phyloP scores from a whole-genome alignment of 2,888 invertebrate species.

The Mesochorus sp. region DNA sequence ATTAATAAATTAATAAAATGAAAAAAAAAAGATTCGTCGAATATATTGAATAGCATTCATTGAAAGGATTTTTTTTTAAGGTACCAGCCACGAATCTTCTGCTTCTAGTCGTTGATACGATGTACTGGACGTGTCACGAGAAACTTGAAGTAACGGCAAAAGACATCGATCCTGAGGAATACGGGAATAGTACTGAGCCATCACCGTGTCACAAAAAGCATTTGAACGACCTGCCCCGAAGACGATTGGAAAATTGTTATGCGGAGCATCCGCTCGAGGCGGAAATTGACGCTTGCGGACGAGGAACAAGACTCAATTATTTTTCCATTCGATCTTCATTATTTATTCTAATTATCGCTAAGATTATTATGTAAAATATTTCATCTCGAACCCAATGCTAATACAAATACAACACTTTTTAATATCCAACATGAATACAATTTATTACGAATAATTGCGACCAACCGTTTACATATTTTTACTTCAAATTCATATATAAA shows the following conservation, averaged over 20 bases:
- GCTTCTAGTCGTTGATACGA: conserved; percentile 88
- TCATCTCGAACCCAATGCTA: no score
- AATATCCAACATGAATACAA: not conserved
- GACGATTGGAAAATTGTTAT: conserved; percentile 89
- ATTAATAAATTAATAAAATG: not conserved
- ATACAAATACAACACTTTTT: conserved; percentile 42
- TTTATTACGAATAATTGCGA: not conserved
- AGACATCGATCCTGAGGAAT: conserved; percentile 81
- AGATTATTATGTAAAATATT: conserved; percentile 62
- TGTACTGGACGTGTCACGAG: conserved; percentile 82
- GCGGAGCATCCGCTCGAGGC: conserved; percentile 88
- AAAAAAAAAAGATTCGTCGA: not conserved
- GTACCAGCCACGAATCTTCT: conserved; percentile 90
- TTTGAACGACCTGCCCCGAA: conserved; percentile 86
- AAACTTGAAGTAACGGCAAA: conserved; percentile 83
- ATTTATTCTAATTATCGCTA: conserved; percentile 60
- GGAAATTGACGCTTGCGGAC: conserved; percentile 82
- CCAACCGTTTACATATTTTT: not conserved
- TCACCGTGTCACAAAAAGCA: conserved; percentile 90
- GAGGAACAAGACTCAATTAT: conserved; percentile 73
- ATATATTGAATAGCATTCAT: not conserved
- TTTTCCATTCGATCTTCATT: conserved; percentile 59
- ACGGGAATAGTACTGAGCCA: conserved; percentile 80
- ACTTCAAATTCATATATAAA: no score
- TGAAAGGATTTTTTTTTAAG: conserved; percentile 66